Percentiles rank a stretch among this genome's conserved stretches.
Conservation (phyloP, 92 coral and sea anemone species). For the Epizoanthus scotinus region DNA sequence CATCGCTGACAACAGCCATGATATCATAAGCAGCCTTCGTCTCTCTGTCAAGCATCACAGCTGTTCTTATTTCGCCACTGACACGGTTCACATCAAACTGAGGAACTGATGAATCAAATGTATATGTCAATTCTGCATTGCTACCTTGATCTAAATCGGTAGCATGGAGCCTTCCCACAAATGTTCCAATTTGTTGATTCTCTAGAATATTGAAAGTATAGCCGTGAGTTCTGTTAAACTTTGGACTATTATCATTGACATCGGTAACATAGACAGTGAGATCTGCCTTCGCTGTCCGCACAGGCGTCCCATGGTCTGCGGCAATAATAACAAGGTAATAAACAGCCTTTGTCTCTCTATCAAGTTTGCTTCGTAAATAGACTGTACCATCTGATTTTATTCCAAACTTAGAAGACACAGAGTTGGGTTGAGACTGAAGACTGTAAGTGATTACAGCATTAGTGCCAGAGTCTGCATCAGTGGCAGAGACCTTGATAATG, state of each 20-base stretch:
- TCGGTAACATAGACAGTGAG: conserved; percentile 82
- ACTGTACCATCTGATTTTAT: conserved; percentile 71
- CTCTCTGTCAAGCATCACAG: conserved; percentile 74
- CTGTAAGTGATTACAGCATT: conserved; percentile 79
- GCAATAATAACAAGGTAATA: conserved; percentile 67
- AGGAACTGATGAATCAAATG: conserved; percentile 54
- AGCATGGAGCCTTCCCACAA: conserved; percentile 76
- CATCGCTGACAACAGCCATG: conserved; percentile 77
- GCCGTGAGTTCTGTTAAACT: conserved; percentile 45
- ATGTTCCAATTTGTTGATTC: conserved; percentile 66
- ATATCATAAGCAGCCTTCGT: conserved; percentile 50
- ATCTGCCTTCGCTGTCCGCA: conserved; percentile 61
- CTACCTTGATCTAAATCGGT: conserved; percentile 77
- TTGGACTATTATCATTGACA: conserved; percentile 84
- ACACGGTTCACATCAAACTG: conserved; percentile 66
- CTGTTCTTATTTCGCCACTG: conserved; percentile 78
- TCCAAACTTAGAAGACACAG: conserved; percentile 69
- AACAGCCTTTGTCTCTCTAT: conserved; percentile 69
- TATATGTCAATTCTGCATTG: conserved; percentile 74
- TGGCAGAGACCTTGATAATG: conserved; percentile 72
- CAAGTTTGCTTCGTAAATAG: conserved; percentile 60
- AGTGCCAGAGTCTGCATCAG: conserved; percentile 84
- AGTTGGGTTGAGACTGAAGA: conserved; percentile 51
- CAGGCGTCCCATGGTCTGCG: conserved; percentile 81
- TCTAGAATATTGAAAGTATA: conserved; percentile 71